phyloP scores from a whole-genome alignment of 1,140 invertebrate species.

The Neodiprion fabricii region DNA sequence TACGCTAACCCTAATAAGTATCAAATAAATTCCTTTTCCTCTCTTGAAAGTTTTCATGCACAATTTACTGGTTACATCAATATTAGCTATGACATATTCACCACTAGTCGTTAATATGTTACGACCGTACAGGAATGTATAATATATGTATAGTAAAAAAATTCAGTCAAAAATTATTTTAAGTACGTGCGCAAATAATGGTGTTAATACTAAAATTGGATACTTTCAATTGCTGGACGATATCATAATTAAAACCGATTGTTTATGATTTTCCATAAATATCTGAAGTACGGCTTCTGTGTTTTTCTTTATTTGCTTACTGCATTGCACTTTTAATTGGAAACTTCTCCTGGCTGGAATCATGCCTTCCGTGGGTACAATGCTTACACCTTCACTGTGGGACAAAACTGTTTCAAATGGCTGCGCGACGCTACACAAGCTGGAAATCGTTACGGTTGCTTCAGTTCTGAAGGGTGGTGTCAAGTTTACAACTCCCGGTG shows the following conservation, averaged over 20 bases:
- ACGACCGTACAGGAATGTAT: no score
- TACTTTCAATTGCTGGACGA: background rate
- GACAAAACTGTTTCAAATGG: conserved; percentile 40
- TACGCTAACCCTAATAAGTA: no score
- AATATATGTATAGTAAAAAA: no score
- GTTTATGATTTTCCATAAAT: conserved; percentile 43
- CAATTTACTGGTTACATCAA: no score
- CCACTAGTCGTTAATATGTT: no score
- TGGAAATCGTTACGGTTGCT: conserved; percentile 38
- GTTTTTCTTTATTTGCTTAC: conserved; percentile 32
- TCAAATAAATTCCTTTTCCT: no score
- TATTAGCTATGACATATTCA: no score
- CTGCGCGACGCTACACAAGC: conserved; percentile 34
- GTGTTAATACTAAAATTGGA: no score
- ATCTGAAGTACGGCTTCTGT: conserved; percentile 39
- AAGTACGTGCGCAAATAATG: no score
- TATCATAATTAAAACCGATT: conserved; percentile 36
- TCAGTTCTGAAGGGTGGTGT: conserved; percentile 35
- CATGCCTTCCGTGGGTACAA: conserved; percentile 44
- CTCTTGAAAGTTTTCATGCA: no score
- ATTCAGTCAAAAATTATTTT: no score
- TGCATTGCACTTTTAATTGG: conserved; percentile 41
- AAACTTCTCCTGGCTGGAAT: conserved; percentile 40
- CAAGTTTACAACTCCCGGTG: conserved; percentile 32
- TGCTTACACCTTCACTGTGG: conserved; percentile 35